Evolutionary conservation across 2,888 invertebrate genomes (phyloP).

Genomic region (Flabesymbios commensalis): DNA sequence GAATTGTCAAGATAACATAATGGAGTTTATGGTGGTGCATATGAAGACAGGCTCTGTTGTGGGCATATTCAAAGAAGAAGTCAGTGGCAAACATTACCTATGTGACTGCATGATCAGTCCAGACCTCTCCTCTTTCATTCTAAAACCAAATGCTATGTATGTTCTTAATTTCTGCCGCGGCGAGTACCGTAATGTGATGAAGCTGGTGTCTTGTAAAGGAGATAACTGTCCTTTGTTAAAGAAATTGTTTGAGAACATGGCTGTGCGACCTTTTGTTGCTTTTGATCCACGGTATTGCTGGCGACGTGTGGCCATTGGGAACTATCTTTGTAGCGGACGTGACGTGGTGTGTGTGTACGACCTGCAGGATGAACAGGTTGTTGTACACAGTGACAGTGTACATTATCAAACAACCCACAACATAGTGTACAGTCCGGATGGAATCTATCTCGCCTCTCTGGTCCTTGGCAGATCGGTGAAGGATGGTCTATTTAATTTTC

Average conservation of each 20-base stretch:
- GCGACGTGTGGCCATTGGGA: conserved; percentile 36
- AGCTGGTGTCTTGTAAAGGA: conserved; percentile 35
- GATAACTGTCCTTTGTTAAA: conserved; percentile 27
- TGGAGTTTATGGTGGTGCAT: conserved; percentile 39
- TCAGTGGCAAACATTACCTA: conserved; percentile 33
- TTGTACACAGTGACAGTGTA: conserved; percentile 25
- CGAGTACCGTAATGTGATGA: conserved; percentile 36
- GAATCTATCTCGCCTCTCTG: conserved; percentile 36
- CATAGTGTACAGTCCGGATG: conserved; percentile 37
- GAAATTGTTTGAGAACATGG: conserved; percentile 31
- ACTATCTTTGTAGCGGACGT: conserved; percentile 30
- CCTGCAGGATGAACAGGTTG: conserved; percentile 28
- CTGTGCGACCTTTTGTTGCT: conserved; percentile 36
- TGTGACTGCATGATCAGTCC: conserved; percentile 41
- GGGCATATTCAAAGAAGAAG: conserved; percentile 33
- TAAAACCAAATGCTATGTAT: conserved; percentile 41
- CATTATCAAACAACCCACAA: conserved; percentile 40
- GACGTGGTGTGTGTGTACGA: conserved; percentile 37
- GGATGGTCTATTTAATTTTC: conserved; percentile 40
- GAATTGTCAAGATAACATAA: conserved; percentile 23
- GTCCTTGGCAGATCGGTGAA: conserved; percentile 38
- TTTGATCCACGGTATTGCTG: conserved; percentile 37
- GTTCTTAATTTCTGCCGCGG: conserved; percentile 39
- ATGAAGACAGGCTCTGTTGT: conserved; percentile 38
- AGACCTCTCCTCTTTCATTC: conserved; percentile 36